These are phyloP conservation scores for Cottoperca gobio DNA, from an alignment of 2,797 vertebrate genomes.

Conservation along the genomic window DNA sequence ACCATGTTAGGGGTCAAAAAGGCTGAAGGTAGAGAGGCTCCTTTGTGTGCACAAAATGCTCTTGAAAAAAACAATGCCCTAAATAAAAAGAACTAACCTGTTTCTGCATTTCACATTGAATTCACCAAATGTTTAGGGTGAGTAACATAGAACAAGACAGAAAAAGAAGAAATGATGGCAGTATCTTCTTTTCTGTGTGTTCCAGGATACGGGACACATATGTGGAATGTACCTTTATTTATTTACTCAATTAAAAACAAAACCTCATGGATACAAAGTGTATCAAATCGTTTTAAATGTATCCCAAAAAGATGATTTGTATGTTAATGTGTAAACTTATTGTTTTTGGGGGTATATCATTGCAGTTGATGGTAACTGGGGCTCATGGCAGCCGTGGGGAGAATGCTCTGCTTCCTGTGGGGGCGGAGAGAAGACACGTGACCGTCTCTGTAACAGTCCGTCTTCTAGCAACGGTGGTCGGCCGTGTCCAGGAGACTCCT, in stretches of 20 bases:
- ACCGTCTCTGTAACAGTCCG: slow-evolving; percentile 89
- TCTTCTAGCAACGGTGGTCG: slow-evolving; percentile 84
- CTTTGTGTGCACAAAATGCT: neutral
- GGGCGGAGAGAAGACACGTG: slow-evolving; percentile 89
- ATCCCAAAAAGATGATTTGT: neutral
- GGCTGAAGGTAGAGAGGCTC: neutral
- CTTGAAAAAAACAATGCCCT: neutral
- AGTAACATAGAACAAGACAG: too few species aligned
- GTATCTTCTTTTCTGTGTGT: neutral
- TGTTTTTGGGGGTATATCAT: slow-evolving; percentile 28
- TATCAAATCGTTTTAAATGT: neutral
- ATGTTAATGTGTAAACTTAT: neutral
- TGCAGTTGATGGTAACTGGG: slow-evolving; percentile 94
- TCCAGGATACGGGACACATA: too few species aligned
- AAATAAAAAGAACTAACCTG: neutral
- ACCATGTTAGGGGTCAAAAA: neutral
- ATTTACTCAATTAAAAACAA: too few species aligned
- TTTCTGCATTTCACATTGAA: too few species aligned
- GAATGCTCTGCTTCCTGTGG: slow-evolving; percentile 93
- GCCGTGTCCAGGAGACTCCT: slow-evolving; percentile 91
- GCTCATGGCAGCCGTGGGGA: slow-evolving; percentile 92
- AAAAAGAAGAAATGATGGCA: neutral
- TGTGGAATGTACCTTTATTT: too few species aligned
- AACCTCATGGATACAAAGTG: too few species aligned
- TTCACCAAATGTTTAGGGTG: too few species aligned